Base-by-base conservation (phyloP, 2,888 invertebrate species). In the Trissolcus brochymenae region DNA sequence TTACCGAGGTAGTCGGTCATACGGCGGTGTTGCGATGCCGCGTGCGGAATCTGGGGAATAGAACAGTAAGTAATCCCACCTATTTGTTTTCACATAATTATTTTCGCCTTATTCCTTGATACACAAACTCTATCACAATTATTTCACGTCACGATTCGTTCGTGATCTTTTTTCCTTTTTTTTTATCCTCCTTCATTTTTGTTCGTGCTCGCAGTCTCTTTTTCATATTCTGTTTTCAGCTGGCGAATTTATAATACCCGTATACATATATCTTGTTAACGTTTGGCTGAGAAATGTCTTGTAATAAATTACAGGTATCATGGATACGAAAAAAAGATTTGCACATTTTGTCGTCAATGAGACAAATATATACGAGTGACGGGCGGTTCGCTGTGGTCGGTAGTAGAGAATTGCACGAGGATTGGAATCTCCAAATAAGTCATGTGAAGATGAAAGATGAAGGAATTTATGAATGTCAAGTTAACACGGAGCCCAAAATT, bases 401-500 rank as follows among this genome's bases (percentile, higher is more conserved):
- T 60, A 93, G 93, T 84, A 91, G 92, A 4, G 92, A 93, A 82
- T 91, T 91, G 71, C 92, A 92, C 0, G 92, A 93, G 83, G 93
- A 93, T 83, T 94, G 93, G 93, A 90, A 91, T 80, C 88, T 91
- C 70, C 88, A 89, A 80, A 90, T 91, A 70, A 90, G 90, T 81
- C 90, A 89, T 81, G 91, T 92, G 46, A 93, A 93, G 85, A 91
- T 89, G 76, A 85, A 90, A 75, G 91, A 91, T 82, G 90, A 90
- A 49, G 91, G 90, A 14, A 94, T 95, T 79, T 95, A 95, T 90
- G 95, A 95, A 90, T 95, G 95, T 85, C 96, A 96, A 91, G 95
- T 96, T 84, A 96, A 96, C 90, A 95, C 95, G 0, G 95, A 96
- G 87, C 96, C 95, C 21, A 96, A 95, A 90, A 94, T 95, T 88